Base-by-base conservation (phyloP, 2,888 invertebrate genomes). In the Encarsia formosa region DNA sequence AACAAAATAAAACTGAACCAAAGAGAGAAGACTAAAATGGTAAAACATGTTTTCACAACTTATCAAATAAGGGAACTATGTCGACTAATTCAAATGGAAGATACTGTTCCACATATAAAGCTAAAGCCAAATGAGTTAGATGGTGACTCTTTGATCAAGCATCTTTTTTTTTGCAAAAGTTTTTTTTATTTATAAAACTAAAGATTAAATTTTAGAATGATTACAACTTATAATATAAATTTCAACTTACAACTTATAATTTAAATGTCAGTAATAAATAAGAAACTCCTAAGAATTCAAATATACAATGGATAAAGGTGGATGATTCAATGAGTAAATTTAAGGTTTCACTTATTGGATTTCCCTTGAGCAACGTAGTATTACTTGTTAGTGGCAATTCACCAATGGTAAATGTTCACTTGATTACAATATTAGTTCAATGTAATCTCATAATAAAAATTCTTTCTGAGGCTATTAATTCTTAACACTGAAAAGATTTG, bases 271-370 rank as follows among this genome's bases (percentile, higher is more conserved):
- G n/a, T n/a, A n/a, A n/a, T n/a, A n/a, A n/a, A n/a, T 32, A 43
- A 23, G 9, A 18, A 20, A 38, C n/a, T 35, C 19, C 3, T 19
- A 31, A 16, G 45, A 54, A 48, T n/a, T n/a, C n/a, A n/a, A n/a
- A n/a, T n/a, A n/a, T n/a, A 59, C 58, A 59, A 59, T 49, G 51
- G 52, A 63, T 56, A 56, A 53, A 58, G 59, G 40, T 52, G 58
- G 53, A 51, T 40, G 58, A 50, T 58, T 57, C 43, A 41, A 29
- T 54, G 38, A 59, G 57, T 59, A 46, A 65, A 63, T 65, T 68
- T 67, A 65, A 64, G 65, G 63, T 65, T 69, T 68, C 63, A 62
- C 61, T 67, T 66, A 67, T 66, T 65, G 64, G 63, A 69, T 63
- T 59, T 23, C 20, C 57, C 42, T 40, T 26, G 38, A 45, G 16